Evolutionary conservation across 2,888 invertebrate genomes (phyloP).

Genomic region (Tubiluchus corallicola): DNA sequence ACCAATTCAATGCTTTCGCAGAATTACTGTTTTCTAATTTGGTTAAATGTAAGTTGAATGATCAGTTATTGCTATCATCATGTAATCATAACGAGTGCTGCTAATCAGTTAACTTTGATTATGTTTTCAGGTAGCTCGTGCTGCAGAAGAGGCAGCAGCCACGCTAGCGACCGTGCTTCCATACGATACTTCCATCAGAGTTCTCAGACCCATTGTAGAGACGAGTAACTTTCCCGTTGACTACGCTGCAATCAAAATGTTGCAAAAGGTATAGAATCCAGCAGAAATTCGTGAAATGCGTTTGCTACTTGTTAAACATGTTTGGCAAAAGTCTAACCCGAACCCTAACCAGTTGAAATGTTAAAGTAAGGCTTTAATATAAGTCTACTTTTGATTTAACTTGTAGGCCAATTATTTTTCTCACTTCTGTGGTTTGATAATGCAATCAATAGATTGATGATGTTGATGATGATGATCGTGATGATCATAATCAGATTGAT

Average conservation of each 20-base stretch:
- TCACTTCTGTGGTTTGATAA: too few species aligned
- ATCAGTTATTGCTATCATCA: slow-evolving; percentile 1
- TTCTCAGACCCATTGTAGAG: slow-evolving; percentile 58
- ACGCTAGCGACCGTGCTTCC: slow-evolving; percentile 60
- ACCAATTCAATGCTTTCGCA: too few species aligned
- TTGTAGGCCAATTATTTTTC: too few species aligned
- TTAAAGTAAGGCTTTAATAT: too few species aligned
- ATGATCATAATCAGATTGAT: too few species aligned
- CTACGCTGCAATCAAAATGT: slow-evolving; percentile 77
- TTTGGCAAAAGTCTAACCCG: too few species aligned
- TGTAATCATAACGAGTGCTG: neutral
- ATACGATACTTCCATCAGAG: slow-evolving; percentile 51
- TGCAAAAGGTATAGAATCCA: slow-evolving; percentile 34
- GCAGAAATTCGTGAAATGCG: neutral
- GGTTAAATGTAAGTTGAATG: slow-evolving; percentile 5
- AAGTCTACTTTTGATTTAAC: too few species aligned
- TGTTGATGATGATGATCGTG: too few species aligned
- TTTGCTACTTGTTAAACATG: too few species aligned
- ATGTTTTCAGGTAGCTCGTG: slow-evolving; percentile 45
- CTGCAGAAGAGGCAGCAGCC: slow-evolving; percentile 63
- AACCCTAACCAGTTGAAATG: too few species aligned
- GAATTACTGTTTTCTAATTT: too few species aligned
- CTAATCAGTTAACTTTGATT: neutral
- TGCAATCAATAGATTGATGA: too few species aligned
- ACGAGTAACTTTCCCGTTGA: slow-evolving; percentile 71